Conservation (phyloP, 2,113 vertebrate species). For the Tragelaphus buxtoni region DNA sequence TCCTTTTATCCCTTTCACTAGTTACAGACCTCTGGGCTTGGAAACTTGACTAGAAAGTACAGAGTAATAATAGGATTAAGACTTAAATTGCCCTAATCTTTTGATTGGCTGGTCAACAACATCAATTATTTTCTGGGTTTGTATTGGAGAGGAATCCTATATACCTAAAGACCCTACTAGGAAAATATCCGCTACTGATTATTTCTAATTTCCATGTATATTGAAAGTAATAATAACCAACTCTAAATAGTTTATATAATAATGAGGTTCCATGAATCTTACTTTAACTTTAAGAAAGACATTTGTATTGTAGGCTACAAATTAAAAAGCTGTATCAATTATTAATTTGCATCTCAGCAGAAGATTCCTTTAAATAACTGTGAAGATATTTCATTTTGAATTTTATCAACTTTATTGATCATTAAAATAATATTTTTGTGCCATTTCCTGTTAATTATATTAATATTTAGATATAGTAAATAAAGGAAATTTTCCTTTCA, state of each 20-base stretch:
- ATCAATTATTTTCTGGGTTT: neutral
- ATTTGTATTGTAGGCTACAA: neutral
- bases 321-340: neutral
- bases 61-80: neutral
- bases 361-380: neutral
- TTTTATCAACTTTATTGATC: neutral
- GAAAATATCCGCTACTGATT: neutral
- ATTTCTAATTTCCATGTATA: neutral
- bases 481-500: slow-evolving; percentile 1
- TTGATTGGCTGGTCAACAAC: neutral
- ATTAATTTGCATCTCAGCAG: neutral
- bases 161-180: neutral
- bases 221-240: neutral
- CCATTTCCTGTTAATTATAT: neutral
- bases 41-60: neutral
- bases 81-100: neutral
- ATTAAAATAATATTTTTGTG: neutral
- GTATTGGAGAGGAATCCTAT: neutral
- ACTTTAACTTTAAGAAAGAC: slow-evolving; percentile 3
- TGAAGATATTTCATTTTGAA: neutral
- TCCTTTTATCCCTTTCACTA: neutral
- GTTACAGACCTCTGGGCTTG: neutral
- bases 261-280: neutral
- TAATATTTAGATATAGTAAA: neutral
- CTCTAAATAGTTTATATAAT: neutral